Percentiles rank a stretch among this genome's conserved stretches.
These are phyloP conservation scores for Halcyon badia DNA, from an alignment of 2,797 vertebrate genomes.

Conservation along the genomic window DNA sequence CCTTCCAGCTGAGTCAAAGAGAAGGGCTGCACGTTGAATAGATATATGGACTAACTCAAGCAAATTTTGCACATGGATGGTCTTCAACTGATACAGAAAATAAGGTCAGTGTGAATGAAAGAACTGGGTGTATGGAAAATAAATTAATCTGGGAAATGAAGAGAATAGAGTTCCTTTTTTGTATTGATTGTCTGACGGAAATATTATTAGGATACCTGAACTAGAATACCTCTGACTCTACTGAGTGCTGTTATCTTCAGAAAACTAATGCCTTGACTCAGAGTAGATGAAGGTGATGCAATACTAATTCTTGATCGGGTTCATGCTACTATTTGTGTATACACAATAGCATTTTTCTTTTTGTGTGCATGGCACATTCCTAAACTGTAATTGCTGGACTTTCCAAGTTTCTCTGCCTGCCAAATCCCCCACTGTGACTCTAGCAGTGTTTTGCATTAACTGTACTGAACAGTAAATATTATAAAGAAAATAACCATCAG, in stretches of 20 bases:
- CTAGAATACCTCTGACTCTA: neutral
- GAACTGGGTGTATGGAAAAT: neutral
- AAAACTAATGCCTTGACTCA: neutral
- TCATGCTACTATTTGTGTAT: neutral
- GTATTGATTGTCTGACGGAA: neutral
- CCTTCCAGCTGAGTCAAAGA: neutral
- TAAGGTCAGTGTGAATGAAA: neutral
- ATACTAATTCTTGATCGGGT: neutral
- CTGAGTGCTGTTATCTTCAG: neutral
- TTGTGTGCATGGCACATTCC: conserved; percentile 47
- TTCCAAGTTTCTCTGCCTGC: conserved; percentile 44
- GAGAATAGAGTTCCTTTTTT: neutral
- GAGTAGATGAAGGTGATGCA: neutral
- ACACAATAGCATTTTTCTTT: neutral
- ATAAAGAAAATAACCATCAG: conserved; percentile 42
- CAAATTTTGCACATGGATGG: accelerated
- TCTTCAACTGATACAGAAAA: neutral
- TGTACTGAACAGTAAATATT: conserved; percentile 69
- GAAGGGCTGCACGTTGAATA: neutral
- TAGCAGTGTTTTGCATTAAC: conserved; percentile 69
- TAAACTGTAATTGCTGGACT: conserved; percentile 5
- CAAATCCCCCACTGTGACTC: conserved; percentile 47
- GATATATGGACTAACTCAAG: neutral
- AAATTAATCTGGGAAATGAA: neutral
- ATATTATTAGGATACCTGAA: neutral